These are phyloP conservation scores for Thelaira solivaga DNA, from an alignment of 2,888 invertebrate genomes.

Conservation along the genomic window DNA sequence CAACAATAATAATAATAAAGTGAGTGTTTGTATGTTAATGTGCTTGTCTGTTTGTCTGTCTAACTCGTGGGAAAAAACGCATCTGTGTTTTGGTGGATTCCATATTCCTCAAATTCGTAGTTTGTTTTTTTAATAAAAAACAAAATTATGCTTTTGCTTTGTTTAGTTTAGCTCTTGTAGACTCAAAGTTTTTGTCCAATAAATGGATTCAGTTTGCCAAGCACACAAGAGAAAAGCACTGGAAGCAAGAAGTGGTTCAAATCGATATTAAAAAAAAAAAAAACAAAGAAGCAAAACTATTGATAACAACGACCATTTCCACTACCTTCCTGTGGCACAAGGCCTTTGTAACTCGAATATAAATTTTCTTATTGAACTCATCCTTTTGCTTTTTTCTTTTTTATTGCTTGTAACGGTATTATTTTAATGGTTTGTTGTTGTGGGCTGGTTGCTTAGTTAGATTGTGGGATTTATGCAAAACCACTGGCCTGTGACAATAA, in stretches of 20 bases:
- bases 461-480: conserved; percentile 60
- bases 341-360: conserved; percentile 2
- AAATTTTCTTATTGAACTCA: conserved; percentile 49
- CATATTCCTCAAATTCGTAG: conserved; percentile 1
- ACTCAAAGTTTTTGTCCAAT: conserved; percentile 29
- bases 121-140: conserved; percentile 44
- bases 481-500: conserved; percentile 62
- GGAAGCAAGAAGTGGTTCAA: conserved; percentile 43
- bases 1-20: conserved; percentile 10
- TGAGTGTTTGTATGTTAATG: not conserved
- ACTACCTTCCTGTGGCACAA: not conserved
- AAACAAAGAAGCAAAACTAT: not conserved
- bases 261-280: conserved; percentile 35
- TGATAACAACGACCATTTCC: conserved; percentile 11
- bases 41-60: conserved; percentile 10
- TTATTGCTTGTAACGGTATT: conserved; percentile 6
- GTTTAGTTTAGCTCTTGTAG: conserved; percentile 26
- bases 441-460: conserved; percentile 10
- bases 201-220: conserved; percentile 22
- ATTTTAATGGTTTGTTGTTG: conserved; percentile 14
- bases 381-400: not conserved
- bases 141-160: conserved; percentile 48
- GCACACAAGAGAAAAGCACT: no score
- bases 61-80: conserved; percentile 59
- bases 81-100: conserved; percentile 52